Percentiles rank a stretch among this genome's conserved stretches.
Evolutionary conservation across 2,888 invertebrate species (phyloP).

Genomic region (Eupeodes latifasciatus): DNA sequence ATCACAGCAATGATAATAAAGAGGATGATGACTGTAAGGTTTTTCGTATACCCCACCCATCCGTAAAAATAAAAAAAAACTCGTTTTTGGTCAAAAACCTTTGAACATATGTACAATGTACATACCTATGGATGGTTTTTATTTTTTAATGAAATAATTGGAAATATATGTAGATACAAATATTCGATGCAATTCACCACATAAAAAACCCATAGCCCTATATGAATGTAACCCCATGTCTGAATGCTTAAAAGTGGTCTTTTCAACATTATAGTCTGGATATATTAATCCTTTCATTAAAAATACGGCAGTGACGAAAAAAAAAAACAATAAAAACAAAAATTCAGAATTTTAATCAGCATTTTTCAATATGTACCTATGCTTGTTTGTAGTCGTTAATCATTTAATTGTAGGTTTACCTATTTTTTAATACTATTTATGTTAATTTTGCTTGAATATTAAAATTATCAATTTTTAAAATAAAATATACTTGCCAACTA

Average conservation of each 20-base stretch:
- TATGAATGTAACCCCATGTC: neutral
- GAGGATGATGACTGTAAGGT: conserved; percentile 2
- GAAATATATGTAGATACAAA: conserved; percentile 19
- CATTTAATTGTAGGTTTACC: conserved; percentile 30
- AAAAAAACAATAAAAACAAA: conserved; percentile 15
- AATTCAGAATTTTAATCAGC: conserved; percentile 43
- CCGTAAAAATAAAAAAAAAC: neutral
- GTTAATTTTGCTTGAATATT: conserved; percentile 33
- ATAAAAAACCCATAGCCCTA: neutral
- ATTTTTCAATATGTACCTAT: neutral
- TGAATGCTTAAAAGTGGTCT: conserved; percentile 28
- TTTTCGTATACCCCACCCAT: neutral
- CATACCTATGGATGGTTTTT: neutral
- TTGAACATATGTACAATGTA: neutral
- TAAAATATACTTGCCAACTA: conserved; percentile 2
- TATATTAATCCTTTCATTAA: conserved; percentile 60
- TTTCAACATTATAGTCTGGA: conserved; percentile 35
- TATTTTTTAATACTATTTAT: conserved; percentile 35
- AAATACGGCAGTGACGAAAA: neutral
- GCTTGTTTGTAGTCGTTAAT: conserved; percentile 14
- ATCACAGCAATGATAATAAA: conserved; percentile 65
- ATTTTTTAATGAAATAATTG: conserved; percentile 39
- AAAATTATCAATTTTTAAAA: conserved; percentile 43
- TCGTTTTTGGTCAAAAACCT: neutral
- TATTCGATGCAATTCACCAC: neutral